Evolutionary conservation across 2,888 invertebrate species (phyloP).

Genomic region (Glaucopsyche alexis): DNA sequence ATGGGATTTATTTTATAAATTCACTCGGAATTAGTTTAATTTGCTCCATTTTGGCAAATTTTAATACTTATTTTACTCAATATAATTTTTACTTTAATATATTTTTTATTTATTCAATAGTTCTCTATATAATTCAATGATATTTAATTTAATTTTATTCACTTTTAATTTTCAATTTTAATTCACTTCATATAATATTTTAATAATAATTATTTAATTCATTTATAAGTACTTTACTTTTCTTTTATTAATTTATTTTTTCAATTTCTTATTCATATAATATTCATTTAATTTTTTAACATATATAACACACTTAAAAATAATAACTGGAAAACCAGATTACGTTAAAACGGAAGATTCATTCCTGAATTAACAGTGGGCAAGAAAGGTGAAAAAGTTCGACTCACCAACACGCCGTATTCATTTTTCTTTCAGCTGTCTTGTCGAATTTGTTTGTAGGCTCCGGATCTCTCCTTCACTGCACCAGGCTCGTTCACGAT

Average conservation of each 20-base stretch:
- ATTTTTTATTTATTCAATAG: too few relatives aligned
- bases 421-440: not conserved
- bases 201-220: too few relatives aligned
- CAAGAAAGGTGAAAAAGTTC: not conserved
- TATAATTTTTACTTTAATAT: too few relatives aligned
- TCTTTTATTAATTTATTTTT: not conserved
- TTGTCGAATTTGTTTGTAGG: too few relatives aligned
- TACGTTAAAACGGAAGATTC: not conserved
- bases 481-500: too few relatives aligned
- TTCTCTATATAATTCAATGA: too few relatives aligned
- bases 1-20: not conserved
- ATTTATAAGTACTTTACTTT: too few relatives aligned
- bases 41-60: not conserved
- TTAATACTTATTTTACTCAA: too few relatives aligned
- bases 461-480: too few relatives aligned
- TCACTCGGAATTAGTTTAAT: not conserved
- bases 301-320: not conserved
- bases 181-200: too few relatives aligned
- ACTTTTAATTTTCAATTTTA: too few relatives aligned
- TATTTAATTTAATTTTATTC: too few relatives aligned
- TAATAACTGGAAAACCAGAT: not conserved
- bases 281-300: not conserved
- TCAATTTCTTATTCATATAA: not conserved
- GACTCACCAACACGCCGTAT: constrained; percentile 4
- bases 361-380: not conserved